Evolutionary conservation across 2,113 vertebrate genomes (phyloP), one percentile per base, ranked within the genome.

Genomic region (Pongo abelii): DNA sequence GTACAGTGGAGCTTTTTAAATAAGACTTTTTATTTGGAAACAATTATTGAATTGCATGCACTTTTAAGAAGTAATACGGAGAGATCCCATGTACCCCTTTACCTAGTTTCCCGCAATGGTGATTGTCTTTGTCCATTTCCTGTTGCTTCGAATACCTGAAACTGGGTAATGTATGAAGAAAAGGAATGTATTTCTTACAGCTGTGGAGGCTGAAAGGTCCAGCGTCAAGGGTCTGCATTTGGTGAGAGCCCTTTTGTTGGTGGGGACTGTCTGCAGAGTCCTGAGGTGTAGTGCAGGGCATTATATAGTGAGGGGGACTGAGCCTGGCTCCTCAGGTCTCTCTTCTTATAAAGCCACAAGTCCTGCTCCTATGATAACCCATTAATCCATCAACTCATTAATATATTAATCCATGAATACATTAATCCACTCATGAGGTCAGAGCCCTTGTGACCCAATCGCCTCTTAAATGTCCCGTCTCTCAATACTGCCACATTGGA

Each of bases 101-200:
- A 20, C 32, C 30, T 11, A 0, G 10, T 30, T 74, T 84, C 30
- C 18, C 10, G 0, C 23, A 10, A 2, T 43, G 6, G 7, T 20
- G 32, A 43, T 43, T 75, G 11, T 74, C 72, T 74, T 43, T 40
- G 22, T 75, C 12, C 72, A 43, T 75, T 75, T 25, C 40, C 72
- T 75, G 40, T 75, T 75, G 72, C 23, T 75, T 43, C 27, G 72
- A 75, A 75, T 75, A 7, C 40, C 72, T 75, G 72, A 75, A 75
- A 27, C 6, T n/a, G 72, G 40, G 38, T 14, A 75, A 75, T 75
- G 23, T 75, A 43, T 75, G 43, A 43, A 43, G 38, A 75, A 75
- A 75, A 75, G 6, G 23, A 75, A 75, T 75, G 6, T 75, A 75
- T 75, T 75, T 75, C 72, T 43, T 43, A 75, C 12, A 43, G 72